Conservation (phyloP, 1,140 invertebrate species). For the Drosophila santomea region DNA sequence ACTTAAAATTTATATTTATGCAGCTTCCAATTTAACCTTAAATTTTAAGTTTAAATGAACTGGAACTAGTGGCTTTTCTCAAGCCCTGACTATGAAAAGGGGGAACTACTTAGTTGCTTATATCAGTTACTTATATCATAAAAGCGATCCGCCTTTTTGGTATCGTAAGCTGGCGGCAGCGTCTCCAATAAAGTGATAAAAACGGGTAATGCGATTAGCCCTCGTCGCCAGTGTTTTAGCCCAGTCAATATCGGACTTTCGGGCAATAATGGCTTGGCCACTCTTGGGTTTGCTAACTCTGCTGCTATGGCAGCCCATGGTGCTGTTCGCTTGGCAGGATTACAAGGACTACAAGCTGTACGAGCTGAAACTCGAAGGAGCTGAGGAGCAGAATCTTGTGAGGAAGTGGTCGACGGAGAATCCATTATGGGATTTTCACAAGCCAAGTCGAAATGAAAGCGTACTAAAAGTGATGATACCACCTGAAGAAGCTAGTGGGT, state of each 20-base stretch:
- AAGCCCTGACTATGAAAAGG: conserved; percentile 5
- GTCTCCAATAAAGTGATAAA: conserved; percentile 70
- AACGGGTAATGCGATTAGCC: conserved; percentile 15
- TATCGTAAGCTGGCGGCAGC: conserved; percentile 43
- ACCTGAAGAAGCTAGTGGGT: conserved; percentile 49
- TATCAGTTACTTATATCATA: conserved; percentile 13
- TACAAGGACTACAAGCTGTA: conserved; percentile 69
- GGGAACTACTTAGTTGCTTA: not conserved
- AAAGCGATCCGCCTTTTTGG: conserved; percentile 34
- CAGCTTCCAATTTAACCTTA: too few species aligned
- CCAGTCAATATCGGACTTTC: conserved; percentile 35
- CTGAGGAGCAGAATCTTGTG: conserved; percentile 16
- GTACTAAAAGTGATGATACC: conserved; percentile 74
- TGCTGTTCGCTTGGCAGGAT: conserved; percentile 57
- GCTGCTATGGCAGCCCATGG: conserved; percentile 30
- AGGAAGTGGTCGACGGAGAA: conserved; percentile 16
- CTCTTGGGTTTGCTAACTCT: conserved; percentile 10
- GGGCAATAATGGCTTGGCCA: conserved; percentile 35
- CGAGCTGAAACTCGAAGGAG: conserved; percentile 28
- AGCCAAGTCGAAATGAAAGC: conserved; percentile 7
- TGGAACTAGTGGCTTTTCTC: conserved; percentile 1
- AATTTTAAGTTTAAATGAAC: not conserved
- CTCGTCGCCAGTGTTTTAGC: conserved; percentile 2
- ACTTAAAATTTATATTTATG: too few species aligned
- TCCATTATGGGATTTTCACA: conserved; percentile 50